Conservation (phyloP, 2,888 invertebrate species). For the Leucophora obtusa region DNA sequence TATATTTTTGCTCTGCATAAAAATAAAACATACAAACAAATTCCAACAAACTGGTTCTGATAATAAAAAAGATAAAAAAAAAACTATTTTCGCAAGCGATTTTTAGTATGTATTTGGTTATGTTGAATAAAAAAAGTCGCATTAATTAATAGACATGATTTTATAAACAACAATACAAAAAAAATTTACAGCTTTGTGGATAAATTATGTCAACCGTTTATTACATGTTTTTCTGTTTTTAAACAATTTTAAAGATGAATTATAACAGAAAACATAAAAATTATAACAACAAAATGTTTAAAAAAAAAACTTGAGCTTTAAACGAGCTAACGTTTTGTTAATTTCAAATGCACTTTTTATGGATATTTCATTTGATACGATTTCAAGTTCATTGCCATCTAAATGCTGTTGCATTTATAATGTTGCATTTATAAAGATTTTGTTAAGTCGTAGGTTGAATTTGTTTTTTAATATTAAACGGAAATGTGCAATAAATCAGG, state of each 20-base stretch:
- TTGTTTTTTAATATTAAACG: neutral
- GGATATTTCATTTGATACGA: neutral
- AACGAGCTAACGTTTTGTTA: neutral
- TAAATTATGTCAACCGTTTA: neutral
- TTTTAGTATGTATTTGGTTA: neutral
- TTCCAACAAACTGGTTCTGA: slow-evolving; percentile 44
- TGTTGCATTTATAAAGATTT: neutral
- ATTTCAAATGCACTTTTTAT: neutral
- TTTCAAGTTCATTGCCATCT: neutral
- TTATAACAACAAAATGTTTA: neutral
- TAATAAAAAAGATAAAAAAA: no score
- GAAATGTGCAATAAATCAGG: neutral
- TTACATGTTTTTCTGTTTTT: neutral
- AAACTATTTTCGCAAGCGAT: neutral
- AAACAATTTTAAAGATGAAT: neutral
- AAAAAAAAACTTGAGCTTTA: neutral
- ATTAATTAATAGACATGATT: neutral
- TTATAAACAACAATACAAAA: neutral
- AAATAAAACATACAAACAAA: no score
- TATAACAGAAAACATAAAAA: no score
- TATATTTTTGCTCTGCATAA: no score
- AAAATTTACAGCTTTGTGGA: neutral
- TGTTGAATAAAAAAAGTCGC: no score
- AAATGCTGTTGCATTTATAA: neutral
- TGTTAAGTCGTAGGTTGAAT: neutral